Percentiles rank a stretch among this genome's conserved stretches.
Evolutionary conservation across 2,113 vertebrate genomes (phyloP).

Genomic region (Catharus minimus): DNA sequence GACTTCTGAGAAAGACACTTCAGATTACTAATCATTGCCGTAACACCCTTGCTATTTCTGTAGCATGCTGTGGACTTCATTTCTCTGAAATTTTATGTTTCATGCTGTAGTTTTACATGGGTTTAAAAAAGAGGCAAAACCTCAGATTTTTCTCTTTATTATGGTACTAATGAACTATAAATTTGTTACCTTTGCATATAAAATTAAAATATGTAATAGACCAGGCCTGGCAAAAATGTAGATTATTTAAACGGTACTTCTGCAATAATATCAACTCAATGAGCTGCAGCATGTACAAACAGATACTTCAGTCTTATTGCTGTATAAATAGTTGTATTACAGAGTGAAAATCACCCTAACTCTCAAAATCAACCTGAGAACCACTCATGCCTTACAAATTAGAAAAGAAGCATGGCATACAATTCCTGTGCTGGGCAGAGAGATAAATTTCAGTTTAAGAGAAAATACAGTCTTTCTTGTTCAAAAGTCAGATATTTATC

Average conservation of each 20-base stretch:
- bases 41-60: neutral
- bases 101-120: neutral
- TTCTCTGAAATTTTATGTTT: neutral
- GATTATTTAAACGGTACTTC: neutral
- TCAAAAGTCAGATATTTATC: neutral
- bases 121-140: neutral
- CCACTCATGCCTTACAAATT: neutral
- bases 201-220: conserved; percentile 19
- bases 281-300: neutral
- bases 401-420: neutral
- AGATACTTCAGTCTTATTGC: neutral
- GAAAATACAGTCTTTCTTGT: neutral
- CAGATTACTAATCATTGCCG: neutral
- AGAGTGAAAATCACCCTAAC: neutral
- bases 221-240: neutral
- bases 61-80: neutral
- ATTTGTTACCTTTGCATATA: conserved; percentile 38
- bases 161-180: conserved; percentile 13
- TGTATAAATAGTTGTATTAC: conserved; percentile 34
- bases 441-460: neutral
- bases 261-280: neutral
- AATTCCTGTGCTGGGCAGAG: neutral
- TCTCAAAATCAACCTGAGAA: neutral
- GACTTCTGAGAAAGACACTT: neutral
- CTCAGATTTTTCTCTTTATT: conserved; percentile 51